Base-by-base conservation (phyloP, 2,888 invertebrate species). In the Coenonympha glycerion region DNA sequence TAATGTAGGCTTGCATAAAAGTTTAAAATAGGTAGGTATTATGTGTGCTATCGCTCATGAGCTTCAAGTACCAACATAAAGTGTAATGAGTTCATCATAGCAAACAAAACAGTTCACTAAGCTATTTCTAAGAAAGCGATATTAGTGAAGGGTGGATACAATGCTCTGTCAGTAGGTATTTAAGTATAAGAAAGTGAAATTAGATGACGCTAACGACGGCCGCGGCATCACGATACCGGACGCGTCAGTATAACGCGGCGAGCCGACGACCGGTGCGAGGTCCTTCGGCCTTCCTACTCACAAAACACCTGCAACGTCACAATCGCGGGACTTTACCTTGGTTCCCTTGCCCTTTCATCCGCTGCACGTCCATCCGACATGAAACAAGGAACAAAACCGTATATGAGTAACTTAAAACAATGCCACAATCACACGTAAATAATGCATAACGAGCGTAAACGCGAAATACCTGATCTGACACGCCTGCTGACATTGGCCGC, bases 401-500 rank as follows among this genome's bases (percentile, higher is more conserved):
- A 66, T 64, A 62, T 66, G 66, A 68, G 73, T 57, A 58, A 57
- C 62, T 50, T 56, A 51, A 53, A 59, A 60, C 63, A 63, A 55
- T 50, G 49, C 30, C 58, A 47, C 49, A 59, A 55, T 60, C 50
- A 52, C 52, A 56, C 65, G 58, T 66, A 69, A 71, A 66, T 68
- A 69, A 55, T 61, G 56, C 58, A 64, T 34, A 67, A 70, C 62
- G 69, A 65, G 61, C 60, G 60, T 65, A 76, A 76, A 80, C 69
- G 69, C 64, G 70, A 84, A 80, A 87, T 93, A 93, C 93, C 93
- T 93, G 93, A 90, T 94, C 93, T 91, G 93, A 92, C 92, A 93
- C 93, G 93, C 93, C 93, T 92, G 94, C 92, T 92, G 93, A 94
- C 94, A 94, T 94, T 92, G 92, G 92, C 92, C 88, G 90, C 88